These are phyloP conservation scores for Centropus unirufus DNA, from an alignment of 2,113 vertebrate genomes.

Conservation along the genomic window DNA sequence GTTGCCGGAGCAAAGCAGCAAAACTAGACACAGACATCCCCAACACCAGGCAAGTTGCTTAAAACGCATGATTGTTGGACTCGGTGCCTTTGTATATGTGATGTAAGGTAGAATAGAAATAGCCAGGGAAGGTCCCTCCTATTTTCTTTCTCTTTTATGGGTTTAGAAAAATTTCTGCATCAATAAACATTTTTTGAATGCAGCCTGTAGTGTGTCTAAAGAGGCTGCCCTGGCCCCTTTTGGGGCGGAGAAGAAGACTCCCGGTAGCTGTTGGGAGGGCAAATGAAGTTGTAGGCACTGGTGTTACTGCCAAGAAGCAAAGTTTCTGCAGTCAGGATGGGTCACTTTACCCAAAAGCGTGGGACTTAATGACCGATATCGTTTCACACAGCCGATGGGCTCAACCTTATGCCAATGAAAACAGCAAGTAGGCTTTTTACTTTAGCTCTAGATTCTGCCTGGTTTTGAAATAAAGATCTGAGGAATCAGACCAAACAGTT, in stretches of 20 bases:
- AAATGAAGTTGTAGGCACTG: background rate
- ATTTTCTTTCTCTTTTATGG: background rate
- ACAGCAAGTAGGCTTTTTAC: background rate
- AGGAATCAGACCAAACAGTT: background rate
- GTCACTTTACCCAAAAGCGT: background rate
- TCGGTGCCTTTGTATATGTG: background rate
- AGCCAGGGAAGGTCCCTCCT: background rate
- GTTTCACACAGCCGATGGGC: background rate
- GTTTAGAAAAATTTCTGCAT: background rate
- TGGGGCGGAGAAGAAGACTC: background rate
- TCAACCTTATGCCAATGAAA: background rate
- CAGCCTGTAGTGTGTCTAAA: background rate
- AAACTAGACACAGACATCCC: background rate
- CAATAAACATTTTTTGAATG: background rate
- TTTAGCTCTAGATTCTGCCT: background rate
- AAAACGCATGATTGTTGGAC: background rate
- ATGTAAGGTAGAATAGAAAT: background rate
- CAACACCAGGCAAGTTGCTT: background rate
- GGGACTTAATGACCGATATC: background rate
- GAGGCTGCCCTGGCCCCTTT: background rate
- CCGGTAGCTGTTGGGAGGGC: background rate
- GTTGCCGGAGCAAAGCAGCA: background rate
- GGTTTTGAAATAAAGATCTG: background rate
- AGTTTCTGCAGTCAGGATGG: background rate
- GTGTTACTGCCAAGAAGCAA: background rate